These are phyloP conservation scores for Amphiprion clarkii DNA, from an alignment of 2,797 vertebrate species.

Conservation along the genomic window DNA sequence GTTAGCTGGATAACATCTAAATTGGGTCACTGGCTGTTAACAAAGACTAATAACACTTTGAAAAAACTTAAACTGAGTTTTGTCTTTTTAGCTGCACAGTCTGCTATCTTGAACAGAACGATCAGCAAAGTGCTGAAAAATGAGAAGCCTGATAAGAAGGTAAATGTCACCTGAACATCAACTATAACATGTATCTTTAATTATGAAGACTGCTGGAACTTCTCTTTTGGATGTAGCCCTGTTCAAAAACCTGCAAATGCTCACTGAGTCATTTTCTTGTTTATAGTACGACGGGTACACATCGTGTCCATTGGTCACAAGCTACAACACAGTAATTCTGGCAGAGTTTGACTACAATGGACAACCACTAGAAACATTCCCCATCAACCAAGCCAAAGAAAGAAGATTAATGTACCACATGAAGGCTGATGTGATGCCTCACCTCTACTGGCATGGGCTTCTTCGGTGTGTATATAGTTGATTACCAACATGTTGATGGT, in stretches of 20 bases:
- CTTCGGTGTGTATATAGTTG: constrained; percentile 87
- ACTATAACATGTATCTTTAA: background rate
- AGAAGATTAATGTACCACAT: constrained; percentile 92
- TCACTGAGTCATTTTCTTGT: constrained; percentile 8
- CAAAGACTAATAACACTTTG: background rate
- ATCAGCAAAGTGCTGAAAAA: constrained; percentile 92
- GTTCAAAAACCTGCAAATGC: background rate
- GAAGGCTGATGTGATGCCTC: constrained; percentile 97
- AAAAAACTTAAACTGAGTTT: background rate
- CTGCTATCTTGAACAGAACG: constrained; percentile 90
- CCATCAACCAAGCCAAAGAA: constrained; percentile 95
- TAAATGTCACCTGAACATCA: constrained; percentile 62
- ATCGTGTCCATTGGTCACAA: constrained; percentile 94
- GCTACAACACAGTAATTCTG: constrained; percentile 93
- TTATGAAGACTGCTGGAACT: background rate
- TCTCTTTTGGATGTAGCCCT: background rate
- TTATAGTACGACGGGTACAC: constrained; percentile 97
- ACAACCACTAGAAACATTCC: constrained; percentile 96
- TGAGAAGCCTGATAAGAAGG: constrained; percentile 87
- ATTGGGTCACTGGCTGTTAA: background rate
- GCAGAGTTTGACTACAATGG: constrained; percentile 94
- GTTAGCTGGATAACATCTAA: too few species aligned
- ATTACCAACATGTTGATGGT: background rate
- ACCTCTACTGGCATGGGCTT: constrained; percentile 94
- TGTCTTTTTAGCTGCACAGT: constrained; percentile 90